Base-by-base conservation (phyloP, 2,888 invertebrate species). In the Trichacis sp. region DNA sequence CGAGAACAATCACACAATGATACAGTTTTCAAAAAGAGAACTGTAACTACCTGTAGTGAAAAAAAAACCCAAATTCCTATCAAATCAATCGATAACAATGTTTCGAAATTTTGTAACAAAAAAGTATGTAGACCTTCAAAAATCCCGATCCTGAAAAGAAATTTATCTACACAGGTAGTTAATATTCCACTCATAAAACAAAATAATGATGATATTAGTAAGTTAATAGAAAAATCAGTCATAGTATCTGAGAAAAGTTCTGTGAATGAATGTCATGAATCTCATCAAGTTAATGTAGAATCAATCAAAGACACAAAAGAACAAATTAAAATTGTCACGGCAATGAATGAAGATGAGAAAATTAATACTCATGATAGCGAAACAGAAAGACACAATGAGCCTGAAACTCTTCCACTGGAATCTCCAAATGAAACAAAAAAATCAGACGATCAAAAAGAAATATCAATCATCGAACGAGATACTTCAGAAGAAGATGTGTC, bases 111-210 rank as follows among this genome's bases (percentile, higher is more conserved):
- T 38, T 62, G 46, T 30, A 17, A 40, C 42, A 5, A 70, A 62
- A 65, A 64, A 20, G n/a, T 64, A 6, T 61, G 50, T 17, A 63
- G 42, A n/a, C 73, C 75, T 12, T 79, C 79, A 5, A 76, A 71
- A 51, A 80, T 80, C 65, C 79, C 80, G 15, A 58, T 80, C 12
- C 72, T 74, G 20, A 75, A 68, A 48, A 71, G 72, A 36, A 68
- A 69, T 58, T 43, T 66, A 47, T 68, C 74, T 9, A 63, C 71
- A 1, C 73, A 74, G 49, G 75, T 55, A 19, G 51, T 73, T 14
- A 62, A 61, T 12, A 56, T 71, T 8, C 61, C 47, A n/a, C 58
- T 73, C 12, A 69, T 70, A 15, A 73, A 56, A 58, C 56, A 69
- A 48, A 60, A 69, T 14, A 55, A 69, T 48, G 40, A 63, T 11